Percentiles rank a stretch among this genome's conserved stretches.
Evolutionary conservation across 2,113 vertebrate genomes (phyloP).

Genomic region (Thinocorus orbignyianus): DNA sequence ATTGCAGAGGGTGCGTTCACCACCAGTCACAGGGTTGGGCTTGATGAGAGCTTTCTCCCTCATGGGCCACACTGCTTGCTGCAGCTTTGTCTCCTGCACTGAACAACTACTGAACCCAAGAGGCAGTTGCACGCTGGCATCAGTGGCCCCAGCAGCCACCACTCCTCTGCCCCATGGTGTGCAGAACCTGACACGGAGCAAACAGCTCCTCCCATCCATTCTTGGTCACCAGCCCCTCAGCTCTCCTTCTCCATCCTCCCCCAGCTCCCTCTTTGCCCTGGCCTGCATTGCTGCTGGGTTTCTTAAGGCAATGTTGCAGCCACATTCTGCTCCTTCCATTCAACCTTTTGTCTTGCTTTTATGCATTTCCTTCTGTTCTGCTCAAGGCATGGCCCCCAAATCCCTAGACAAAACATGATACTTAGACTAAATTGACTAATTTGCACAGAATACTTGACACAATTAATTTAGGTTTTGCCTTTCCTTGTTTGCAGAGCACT

Average conservation of each 20-base stretch:
- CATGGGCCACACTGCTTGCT: accelerated
- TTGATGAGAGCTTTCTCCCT: background rate
- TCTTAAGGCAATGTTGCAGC: background rate
- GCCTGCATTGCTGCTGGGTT: accelerated
- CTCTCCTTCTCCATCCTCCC: background rate
- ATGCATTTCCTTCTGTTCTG: background rate
- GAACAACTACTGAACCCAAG: background rate
- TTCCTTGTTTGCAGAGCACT: background rate
- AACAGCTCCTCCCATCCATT: background rate
- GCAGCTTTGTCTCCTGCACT: background rate
- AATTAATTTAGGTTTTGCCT: background rate
- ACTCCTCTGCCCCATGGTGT: background rate
- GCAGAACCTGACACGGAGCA: accelerated
- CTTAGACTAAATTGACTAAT: background rate
- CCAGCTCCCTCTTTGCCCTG: background rate
- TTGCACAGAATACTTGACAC: background rate
- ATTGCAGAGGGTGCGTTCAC: accelerated
- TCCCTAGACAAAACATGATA: background rate
- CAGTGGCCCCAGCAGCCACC: background rate
- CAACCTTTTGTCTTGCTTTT: background rate
- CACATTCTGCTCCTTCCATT: background rate
- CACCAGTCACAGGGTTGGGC: background rate
- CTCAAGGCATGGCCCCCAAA: background rate
- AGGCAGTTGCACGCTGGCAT: background rate
- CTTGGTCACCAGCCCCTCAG: accelerated